Percentiles rank a stretch among this genome's conserved stretches.
These are phyloP conservation scores for Lordiphosa clarofinis DNA, from an alignment of 1,140 invertebrate genomes.

Conservation along the genomic window DNA sequence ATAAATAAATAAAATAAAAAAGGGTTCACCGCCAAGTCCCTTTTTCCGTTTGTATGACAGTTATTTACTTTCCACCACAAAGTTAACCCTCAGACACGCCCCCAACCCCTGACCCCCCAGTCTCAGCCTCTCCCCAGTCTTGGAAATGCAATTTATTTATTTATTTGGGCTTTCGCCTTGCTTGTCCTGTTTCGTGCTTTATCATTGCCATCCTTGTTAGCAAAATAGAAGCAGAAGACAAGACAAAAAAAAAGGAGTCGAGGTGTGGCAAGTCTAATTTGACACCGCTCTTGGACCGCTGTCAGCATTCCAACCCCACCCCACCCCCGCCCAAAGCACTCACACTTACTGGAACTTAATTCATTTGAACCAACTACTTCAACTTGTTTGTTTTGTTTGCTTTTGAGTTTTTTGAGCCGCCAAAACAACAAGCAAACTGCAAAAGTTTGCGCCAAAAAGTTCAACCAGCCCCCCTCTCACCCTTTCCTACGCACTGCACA, in stretches of 20 bases:
- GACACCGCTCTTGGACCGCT: slow-evolving; percentile 35
- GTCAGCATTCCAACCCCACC: slow-evolving; percentile 7
- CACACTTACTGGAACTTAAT: slow-evolving; percentile 18
- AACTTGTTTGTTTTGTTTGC: slow-evolving; percentile 5
- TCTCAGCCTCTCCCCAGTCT: neutral
- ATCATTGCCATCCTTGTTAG: slow-evolving; percentile 36
- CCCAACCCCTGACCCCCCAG: neutral
- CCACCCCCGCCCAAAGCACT: neutral
- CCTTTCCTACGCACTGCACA: no score
- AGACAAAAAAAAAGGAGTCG: neutral
- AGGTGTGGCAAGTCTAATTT: slow-evolving; percentile 29
- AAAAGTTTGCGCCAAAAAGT: slow-evolving; percentile 41
- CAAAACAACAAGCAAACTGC: slow-evolving; percentile 40
- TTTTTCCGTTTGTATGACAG: slow-evolving; percentile 39
- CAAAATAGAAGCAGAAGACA: neutral
- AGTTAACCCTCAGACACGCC: neutral
- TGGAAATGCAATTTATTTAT: slow-evolving; percentile 43
- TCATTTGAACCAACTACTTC: slow-evolving; percentile 34
- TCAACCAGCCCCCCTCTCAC: neutral
- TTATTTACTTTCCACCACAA: slow-evolving; percentile 43
- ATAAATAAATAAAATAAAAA: neutral
- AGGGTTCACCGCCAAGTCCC: slow-evolving; percentile 3
- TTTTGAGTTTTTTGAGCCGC: slow-evolving; percentile 22
- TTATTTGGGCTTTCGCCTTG: slow-evolving; percentile 22
- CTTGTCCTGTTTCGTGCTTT: slow-evolving; percentile 16